Evolutionary conservation across 2,888 invertebrate genomes (phyloP), one percentile per base, ranked within the genome.

Genomic region (Agonopterix heracliana): DNA sequence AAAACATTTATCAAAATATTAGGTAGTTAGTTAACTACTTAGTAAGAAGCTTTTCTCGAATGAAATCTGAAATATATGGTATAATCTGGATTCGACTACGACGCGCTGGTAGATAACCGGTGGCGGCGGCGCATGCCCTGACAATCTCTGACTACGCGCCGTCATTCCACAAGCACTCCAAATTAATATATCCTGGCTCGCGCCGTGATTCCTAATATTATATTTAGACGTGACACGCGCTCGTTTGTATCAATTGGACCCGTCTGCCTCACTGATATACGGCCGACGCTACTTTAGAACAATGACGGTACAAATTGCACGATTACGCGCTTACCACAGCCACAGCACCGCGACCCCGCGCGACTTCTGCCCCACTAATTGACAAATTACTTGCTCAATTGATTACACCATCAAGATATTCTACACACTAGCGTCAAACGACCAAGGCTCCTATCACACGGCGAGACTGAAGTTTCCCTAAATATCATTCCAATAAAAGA

Each of bases 131-230:
- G 59, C 71, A 69, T 74, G 68, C 70, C 69, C 62, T 26, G 26
- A 26, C 26, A 26, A 26, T 26, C 26, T 26, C 26, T 26, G 26
- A 3, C 26, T 73, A 61, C 64, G 68, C 74, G 70, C 73, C 70
- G 73, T 82, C 77, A 81, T 76, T 72, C 78, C 74, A 71, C 77
- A 74, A 78, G 70, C 78, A 80, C 79, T 85, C 74, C 83, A 86
- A 84, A 88, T 87, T 85, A 87, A 86, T 87, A 86, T 87, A 87
- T 88, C 88, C 88, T 88, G 88, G 88, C 88, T 78, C 82, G 84
- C 86, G 88, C 86, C 85, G 88, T 82, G 88, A 88, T 88, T 88
- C 88, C 86, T 87, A 88, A 88, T 88, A 88, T 88, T 88, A 88
- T 88, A 88, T 88, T 87, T 88, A 88, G 88, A 87, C 86, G 80